Percentiles rank a stretch among this genome's conserved stretches.
Evolutionary conservation across 2,113 vertebrate species (phyloP).

Genomic region (Protomyctophum bolini): DNA sequence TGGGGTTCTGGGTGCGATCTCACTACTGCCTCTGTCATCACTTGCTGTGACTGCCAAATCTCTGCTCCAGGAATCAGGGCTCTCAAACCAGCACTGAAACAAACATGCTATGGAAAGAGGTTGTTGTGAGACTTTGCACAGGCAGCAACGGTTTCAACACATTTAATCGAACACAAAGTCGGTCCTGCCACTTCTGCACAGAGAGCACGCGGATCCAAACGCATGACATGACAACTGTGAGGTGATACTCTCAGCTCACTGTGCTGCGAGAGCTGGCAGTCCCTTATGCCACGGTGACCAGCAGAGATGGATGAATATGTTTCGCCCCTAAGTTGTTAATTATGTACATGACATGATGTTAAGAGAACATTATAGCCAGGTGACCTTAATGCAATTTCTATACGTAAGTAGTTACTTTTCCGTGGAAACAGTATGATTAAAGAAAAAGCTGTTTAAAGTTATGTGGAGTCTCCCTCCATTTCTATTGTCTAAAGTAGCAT

Average conservation of each 20-base stretch:
- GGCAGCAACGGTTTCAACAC: slow-evolving; percentile 75
- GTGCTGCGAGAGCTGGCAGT: slow-evolving; percentile 80
- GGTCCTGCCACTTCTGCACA: slow-evolving; percentile 68
- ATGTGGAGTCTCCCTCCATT: slow-evolving; percentile 10
- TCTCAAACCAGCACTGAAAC: slow-evolving; percentile 79
- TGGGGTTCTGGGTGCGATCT: slow-evolving; percentile 84
- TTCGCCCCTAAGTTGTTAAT: slow-evolving; percentile 79
- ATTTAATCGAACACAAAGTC: slow-evolving; percentile 73
- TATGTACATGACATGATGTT: slow-evolving; percentile 76
- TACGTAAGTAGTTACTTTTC: slow-evolving; percentile 30
- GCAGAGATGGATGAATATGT: slow-evolving; percentile 78
- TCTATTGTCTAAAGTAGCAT: slow-evolving; percentile 24
- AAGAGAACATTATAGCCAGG: slow-evolving; percentile 65
- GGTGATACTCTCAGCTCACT: slow-evolving; percentile 68
- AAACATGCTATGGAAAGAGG: slow-evolving; percentile 71
- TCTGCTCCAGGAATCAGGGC: slow-evolving; percentile 80
- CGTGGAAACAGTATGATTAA: slow-evolving; percentile 41
- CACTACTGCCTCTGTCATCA: slow-evolving; percentile 86
- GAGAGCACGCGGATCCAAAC: slow-evolving; percentile 67
- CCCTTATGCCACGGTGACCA: slow-evolving; percentile 74
- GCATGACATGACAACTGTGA: slow-evolving; percentile 76
- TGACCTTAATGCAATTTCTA: slow-evolving; percentile 67
- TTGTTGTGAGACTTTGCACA: slow-evolving; percentile 71
- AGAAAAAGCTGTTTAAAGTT: slow-evolving; percentile 43
- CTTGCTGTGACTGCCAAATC: slow-evolving; percentile 84